A percentile compares a stretch with the other conserved stretches of the same genome.
phyloP scores from a whole-genome alignment of 2,888 invertebrate genomes.

The Drosophila maculinotata region DNA sequence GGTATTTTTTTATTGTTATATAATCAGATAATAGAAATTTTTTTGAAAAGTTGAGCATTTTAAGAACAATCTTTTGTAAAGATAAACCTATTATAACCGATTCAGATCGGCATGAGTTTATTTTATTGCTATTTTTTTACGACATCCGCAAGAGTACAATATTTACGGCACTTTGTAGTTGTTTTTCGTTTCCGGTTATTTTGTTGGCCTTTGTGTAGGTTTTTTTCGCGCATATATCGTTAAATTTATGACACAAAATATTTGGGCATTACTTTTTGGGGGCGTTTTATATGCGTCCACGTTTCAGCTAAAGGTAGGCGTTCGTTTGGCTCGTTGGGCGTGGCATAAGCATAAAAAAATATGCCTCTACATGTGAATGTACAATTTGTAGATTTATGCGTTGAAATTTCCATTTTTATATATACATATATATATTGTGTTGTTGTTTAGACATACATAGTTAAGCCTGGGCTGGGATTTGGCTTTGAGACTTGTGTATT shows the following conservation, averaged over 20 bases:
- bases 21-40: no score
- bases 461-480: slow-evolving; percentile 30
- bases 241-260: slow-evolving; percentile 77
- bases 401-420: slow-evolving; percentile 65
- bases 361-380: slow-evolving; percentile 34
- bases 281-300: slow-evolving; percentile 57
- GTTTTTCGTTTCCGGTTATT: slow-evolving; percentile 31
- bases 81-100: no score
- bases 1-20: no score
- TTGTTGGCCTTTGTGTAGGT: slow-evolving; percentile 52
- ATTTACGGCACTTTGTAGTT: slow-evolving; percentile 1
- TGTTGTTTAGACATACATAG: slow-evolving; percentile 30
- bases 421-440: slow-evolving; percentile 29
- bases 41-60: no score
- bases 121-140: no score
- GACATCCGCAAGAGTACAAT: no score
- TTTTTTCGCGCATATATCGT: slow-evolving; percentile 69
- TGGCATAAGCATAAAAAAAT: slow-evolving; percentile 58
- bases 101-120: no score
- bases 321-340: slow-evolving; percentile 49
- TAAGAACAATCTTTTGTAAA: no score
- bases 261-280: slow-evolving; percentile 69
- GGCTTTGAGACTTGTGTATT: slow-evolving; percentile 57
- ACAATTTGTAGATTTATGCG: slow-evolving; percentile 76
- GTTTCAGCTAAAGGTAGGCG: slow-evolving; percentile 59